Evolutionary conservation across 2,113 vertebrate species (phyloP), one percentile per base, ranked within the genome.

Genomic region (Myotis brandtii): DNA sequence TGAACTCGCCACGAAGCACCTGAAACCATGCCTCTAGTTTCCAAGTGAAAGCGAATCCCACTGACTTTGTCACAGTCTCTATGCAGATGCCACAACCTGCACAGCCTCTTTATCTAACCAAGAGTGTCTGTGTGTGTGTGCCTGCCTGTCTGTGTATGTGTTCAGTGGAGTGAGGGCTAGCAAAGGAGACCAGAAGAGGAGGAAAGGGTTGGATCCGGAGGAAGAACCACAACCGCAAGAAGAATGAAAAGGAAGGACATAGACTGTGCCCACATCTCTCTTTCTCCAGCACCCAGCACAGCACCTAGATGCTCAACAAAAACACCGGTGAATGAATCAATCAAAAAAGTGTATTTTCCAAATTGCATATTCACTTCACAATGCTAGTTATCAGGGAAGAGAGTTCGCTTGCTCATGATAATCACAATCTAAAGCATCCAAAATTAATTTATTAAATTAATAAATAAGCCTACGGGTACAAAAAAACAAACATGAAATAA

Each of bases 41-140:
- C 96, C 94, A 96, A 94, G 72, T 75, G 93, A 96, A 97, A 97
- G 81, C 16, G 81, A 89, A 97, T 92, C 83, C 92, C 62, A 43
- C n/a, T 18, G 77, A 91, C 88, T 92, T 34, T 34, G 18, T 77
- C 88, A 88, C 66, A 75, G 67, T 5, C 69, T 89, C 93, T 25
- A 23, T 62, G 82, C 46, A 89, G 30, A 84, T 54, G 75, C 75
- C 48, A 89, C 79, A 77, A 52, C 13, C 10, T 3, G 21, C 66
- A 76, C 10, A 73, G 83, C 6, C 2, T 17, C 40, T 69, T 72
- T 23, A 14, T 5, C 40, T 79, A 59, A 32, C 9, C 4, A 21
- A 14, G 23, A 66, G 27, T 17, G 43, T 14, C 40, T 1, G 23
- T 27, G 73, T 32, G 17, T 25, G 52, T 7, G 9, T 9, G 10